phyloP scores from a whole-genome alignment of 1,140 invertebrate species.

The Zaprionus vittiger region DNA sequence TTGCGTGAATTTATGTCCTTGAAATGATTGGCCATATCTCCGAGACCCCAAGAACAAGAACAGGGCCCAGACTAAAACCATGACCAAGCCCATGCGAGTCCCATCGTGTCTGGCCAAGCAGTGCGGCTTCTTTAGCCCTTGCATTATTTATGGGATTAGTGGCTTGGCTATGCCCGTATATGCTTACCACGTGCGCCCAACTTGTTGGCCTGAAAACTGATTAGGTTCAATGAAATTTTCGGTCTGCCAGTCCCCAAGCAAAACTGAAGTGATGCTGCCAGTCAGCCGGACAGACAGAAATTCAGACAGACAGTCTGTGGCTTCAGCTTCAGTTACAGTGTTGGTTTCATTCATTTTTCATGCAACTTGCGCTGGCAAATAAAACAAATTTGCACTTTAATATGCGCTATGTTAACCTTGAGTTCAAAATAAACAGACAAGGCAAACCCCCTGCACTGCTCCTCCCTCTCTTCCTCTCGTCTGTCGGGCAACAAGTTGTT shows the following conservation, averaged over 20 bases:
- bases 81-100: neutral
- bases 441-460: constrained; percentile 9
- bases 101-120: constrained; percentile 21
- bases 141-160: constrained; percentile 80
- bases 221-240: constrained; percentile 76
- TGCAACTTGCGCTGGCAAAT: constrained; percentile 63
- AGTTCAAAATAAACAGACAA: constrained; percentile 42
- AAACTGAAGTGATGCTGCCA: constrained; percentile 14
- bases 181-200: constrained; percentile 67
- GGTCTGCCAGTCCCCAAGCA: constrained; percentile 14
- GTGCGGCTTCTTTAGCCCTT: constrained; percentile 34
- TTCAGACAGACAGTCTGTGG: constrained; percentile 13
- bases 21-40: constrained; percentile 78
- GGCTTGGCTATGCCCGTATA: constrained; percentile 47
- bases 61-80: too few species aligned
- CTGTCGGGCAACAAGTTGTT: constrained; percentile 67
- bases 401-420: constrained; percentile 69
- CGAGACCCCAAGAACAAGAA: constrained; percentile 2
- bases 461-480: neutral
- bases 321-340: neutral
- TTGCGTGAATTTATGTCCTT: constrained; percentile 82
- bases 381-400: constrained; percentile 82
- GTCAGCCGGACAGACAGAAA: constrained; percentile 9
- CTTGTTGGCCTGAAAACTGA: constrained; percentile 75
- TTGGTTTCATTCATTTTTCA: constrained; percentile 69